A percentile compares a stretch with the other conserved stretches of the same genome.
Evolutionary conservation across 1,140 invertebrate genomes (phyloP).

Genomic region (Colletes latitarsis): DNA sequence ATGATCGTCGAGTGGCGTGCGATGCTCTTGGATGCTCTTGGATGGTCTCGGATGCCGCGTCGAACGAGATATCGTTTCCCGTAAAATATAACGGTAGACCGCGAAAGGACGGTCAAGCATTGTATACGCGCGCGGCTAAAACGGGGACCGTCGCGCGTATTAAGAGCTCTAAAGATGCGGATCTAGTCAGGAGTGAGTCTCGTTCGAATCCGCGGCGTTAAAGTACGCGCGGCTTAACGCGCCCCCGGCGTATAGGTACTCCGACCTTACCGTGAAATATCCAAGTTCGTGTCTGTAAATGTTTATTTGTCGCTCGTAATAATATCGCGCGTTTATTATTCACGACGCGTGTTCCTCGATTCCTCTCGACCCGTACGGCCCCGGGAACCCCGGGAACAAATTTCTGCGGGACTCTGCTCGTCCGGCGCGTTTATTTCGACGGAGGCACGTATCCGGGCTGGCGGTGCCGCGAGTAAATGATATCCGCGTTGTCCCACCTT

Average conservation of each 20-base stretch:
- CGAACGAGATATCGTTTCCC: constrained; percentile 10
- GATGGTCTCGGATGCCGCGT: neutral
- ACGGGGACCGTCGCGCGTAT: constrained; percentile 19
- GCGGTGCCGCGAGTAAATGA: constrained; percentile 41
- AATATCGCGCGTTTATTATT: constrained; percentile 59
- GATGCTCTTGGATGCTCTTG: neutral
- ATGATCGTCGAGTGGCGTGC: neutral
- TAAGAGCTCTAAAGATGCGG: constrained; percentile 47
- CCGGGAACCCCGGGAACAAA: constrained; percentile 11
- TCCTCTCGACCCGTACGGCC: neutral
- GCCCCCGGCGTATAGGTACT: neutral
- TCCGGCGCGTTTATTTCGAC: constrained; percentile 40
- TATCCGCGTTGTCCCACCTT: constrained; percentile 53
- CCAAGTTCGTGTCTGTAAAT: constrained; percentile 11
- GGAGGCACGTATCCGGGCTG: constrained; percentile 10
- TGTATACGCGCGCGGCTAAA: constrained; percentile 11
- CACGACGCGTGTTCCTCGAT: constrained; percentile 27
- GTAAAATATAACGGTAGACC: constrained; percentile 32
- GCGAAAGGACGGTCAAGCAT: constrained; percentile 13
- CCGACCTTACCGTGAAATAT: constrained; percentile 16
- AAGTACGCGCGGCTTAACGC: constrained; percentile 46
- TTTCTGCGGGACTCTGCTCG: constrained; percentile 12
- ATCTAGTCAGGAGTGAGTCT: constrained; percentile 25
- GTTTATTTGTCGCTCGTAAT: constrained; percentile 62
- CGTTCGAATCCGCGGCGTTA: neutral